Percentiles rank a stretch among this genome's conserved stretches.
Conservation (phyloP, 2,113 vertebrate species). For the Protobothrops mucrosquamatus region DNA sequence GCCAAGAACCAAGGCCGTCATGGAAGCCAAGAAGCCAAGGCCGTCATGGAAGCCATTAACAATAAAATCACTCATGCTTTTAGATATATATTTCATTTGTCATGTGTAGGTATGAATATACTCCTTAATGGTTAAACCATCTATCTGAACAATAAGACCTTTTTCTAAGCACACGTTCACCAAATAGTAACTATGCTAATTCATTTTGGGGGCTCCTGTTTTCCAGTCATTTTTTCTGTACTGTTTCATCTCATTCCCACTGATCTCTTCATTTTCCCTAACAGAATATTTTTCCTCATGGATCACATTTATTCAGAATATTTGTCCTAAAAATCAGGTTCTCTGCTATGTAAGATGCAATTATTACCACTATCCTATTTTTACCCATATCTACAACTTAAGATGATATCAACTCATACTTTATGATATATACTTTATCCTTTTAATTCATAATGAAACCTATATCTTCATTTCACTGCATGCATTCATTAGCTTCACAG, state of each 20-base stretch:
- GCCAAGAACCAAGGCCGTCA: no score
- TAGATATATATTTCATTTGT: background rate
- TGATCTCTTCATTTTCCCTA: background rate
- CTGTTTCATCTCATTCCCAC: background rate
- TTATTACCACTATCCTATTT: background rate
- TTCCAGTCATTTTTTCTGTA: background rate
- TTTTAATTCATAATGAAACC: background rate
- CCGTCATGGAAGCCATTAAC: no score
- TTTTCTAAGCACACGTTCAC: background rate
- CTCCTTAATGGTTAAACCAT: background rate
- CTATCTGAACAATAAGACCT: background rate
- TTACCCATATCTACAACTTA: background rate
- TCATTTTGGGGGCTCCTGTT: background rate
- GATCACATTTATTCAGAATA: background rate
- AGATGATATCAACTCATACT: background rate
- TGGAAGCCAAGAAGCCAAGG: no score
- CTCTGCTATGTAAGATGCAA: background rate
- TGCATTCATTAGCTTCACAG: background rate
- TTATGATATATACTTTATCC: background rate
- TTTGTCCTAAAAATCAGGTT: background rate
- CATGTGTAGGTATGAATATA: background rate
- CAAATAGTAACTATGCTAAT: background rate
- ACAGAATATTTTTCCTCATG: background rate
- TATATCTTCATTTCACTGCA: background rate
- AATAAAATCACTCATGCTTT: background rate